These are phyloP conservation scores for Ramphastos sulfuratus DNA, from an alignment of 2,113 vertebrate species.

Conservation along the genomic window DNA sequence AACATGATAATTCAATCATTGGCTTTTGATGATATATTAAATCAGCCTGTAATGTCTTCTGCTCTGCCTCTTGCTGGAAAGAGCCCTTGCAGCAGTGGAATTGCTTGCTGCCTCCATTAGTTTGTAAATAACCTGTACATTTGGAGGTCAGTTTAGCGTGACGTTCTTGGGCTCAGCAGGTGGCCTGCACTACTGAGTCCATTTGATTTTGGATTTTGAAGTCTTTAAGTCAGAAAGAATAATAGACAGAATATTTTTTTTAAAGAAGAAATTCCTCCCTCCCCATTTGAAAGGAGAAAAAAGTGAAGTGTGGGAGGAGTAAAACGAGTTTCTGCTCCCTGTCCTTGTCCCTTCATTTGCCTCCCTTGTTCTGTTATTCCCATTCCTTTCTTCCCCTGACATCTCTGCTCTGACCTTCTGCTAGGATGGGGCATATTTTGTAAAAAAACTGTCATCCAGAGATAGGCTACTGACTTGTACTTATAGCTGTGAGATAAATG, in stretches of 20 bases:
- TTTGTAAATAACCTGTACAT: constrained; percentile 44
- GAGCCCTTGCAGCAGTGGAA: constrained; percentile 13
- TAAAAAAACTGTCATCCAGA: background rate
- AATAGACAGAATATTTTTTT: background rate
- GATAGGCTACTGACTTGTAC: background rate
- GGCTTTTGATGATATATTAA: constrained; percentile 55
- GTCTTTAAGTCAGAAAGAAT: background rate
- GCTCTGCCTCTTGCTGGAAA: constrained; percentile 27
- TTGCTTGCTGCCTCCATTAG: constrained; percentile 45
- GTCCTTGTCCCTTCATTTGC: background rate
- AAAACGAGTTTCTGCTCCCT: background rate
- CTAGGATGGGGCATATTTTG: background rate
- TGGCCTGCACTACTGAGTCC: background rate
- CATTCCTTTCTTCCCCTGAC: background rate
- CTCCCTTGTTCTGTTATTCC: background rate
- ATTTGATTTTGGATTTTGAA: background rate
- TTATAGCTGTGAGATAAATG: background rate
- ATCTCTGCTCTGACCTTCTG: background rate
- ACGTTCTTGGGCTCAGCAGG: background rate
- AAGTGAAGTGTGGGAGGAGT: background rate
- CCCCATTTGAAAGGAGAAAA: background rate
- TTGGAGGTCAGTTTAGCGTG: constrained; percentile 20
- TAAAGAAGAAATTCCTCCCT: background rate
- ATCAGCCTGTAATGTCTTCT: constrained; percentile 34
- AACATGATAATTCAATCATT: background rate